Percentiles rank a stretch among this genome's conserved stretches.
These are phyloP conservation scores for Adineta ricciae DNA, from an alignment of 2,888 invertebrate species.

Conservation along the genomic window DNA sequence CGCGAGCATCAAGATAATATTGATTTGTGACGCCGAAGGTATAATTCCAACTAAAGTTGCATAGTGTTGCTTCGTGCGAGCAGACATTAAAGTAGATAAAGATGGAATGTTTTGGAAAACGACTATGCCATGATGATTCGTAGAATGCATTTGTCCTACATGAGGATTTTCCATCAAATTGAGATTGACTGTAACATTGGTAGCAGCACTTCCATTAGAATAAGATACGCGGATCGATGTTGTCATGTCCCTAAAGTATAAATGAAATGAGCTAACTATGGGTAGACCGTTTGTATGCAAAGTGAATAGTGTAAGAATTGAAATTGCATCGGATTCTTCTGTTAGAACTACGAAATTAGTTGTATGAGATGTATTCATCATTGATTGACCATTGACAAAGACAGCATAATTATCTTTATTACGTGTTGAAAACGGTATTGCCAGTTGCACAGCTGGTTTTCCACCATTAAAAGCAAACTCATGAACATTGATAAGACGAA, in stretches of 20 bases:
- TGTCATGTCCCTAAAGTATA: neutral
- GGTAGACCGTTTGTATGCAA: neutral
- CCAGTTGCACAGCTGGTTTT: too few relatives aligned
- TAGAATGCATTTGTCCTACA: neutral
- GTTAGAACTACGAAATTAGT: too few relatives aligned
- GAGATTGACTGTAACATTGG: neutral
- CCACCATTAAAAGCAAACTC: too few relatives aligned
- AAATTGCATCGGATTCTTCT: too few relatives aligned
- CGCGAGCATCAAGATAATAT: neutral
- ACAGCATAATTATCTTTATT: too few relatives aligned
- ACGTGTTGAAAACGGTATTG: too few relatives aligned
- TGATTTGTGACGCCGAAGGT: neutral
- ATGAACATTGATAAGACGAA: too few relatives aligned
- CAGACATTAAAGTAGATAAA: neutral
- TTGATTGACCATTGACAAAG: too few relatives aligned
- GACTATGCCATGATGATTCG: neutral
- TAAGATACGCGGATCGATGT: neutral
- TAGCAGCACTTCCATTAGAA: neutral
- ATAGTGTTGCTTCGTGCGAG: neutral
- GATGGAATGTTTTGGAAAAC: neutral
- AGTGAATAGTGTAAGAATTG: neutral
- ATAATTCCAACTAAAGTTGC: neutral
- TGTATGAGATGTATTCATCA: too few relatives aligned
- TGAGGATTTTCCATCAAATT: neutral
- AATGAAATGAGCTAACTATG: neutral